These are phyloP conservation scores for Phortica magna DNA, from an alignment of 2,888 invertebrate genomes.

Conservation along the genomic window DNA sequence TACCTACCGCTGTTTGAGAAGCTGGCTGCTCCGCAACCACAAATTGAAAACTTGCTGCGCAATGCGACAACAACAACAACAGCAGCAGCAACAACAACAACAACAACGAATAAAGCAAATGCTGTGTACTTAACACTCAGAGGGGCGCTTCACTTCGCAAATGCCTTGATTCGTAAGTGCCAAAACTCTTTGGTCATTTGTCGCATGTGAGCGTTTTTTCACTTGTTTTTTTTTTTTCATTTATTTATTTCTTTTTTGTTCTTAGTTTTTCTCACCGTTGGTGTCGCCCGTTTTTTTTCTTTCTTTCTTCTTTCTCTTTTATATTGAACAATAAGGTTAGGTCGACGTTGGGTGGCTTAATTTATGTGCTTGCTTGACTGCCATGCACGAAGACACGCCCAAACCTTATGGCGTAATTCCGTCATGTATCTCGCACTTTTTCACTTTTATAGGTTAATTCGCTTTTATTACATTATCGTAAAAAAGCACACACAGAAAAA, in stretches of 20 bases:
- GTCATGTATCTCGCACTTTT: constrained; percentile 68
- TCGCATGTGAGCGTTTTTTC: constrained; percentile 51
- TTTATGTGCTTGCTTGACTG: constrained; percentile 37
- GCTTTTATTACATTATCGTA: constrained; percentile 75
- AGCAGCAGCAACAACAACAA: no score
- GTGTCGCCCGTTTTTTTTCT: constrained; percentile 3
- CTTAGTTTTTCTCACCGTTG: constrained; percentile 24
- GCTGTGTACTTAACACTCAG: constrained; percentile 68
- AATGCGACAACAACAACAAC: no score
- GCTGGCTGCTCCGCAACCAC: constrained; percentile 28
- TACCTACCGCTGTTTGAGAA: constrained; percentile 23
- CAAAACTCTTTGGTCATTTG: constrained; percentile 60
- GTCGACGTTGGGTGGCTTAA: constrained; percentile 43
- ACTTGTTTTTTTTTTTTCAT: constrained; percentile 45
- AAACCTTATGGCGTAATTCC: constrained; percentile 70
- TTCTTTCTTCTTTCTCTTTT: background rate
- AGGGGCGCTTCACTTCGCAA: constrained; percentile 59
- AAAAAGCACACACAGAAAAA: constrained; percentile 42
- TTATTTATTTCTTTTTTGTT: constrained; percentile 13
- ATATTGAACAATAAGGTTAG: background rate
- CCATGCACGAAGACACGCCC: constrained; percentile 62
- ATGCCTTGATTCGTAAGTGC: constrained; percentile 27
- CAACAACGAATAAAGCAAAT: constrained; percentile 62
- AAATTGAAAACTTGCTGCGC: constrained; percentile 36
- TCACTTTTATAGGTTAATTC: constrained; percentile 75